A percentile compares a stretch with the other conserved stretches of the same genome.
phyloP scores from a whole-genome alignment of 1,140 invertebrate genomes.

The Trialeurodes vaporariorum region DNA sequence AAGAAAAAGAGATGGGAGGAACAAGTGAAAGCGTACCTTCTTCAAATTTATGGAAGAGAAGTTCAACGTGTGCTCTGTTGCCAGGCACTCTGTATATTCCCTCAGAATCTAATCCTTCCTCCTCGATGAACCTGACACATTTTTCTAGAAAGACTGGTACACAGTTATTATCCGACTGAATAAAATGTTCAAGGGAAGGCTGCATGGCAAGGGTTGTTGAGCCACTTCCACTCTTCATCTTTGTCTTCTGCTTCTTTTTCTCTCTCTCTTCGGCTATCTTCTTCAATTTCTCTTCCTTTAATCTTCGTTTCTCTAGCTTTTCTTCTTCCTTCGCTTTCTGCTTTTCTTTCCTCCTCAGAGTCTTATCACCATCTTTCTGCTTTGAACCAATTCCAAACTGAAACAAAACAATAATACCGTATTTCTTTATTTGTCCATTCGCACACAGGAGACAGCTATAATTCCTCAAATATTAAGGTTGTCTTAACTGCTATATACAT shows the following conservation, averaged over 20 bases:
- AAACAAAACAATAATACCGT: no score
- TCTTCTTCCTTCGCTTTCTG: constrained; percentile 66
- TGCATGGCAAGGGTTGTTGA: constrained; percentile 37
- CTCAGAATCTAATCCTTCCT: constrained; percentile 87
- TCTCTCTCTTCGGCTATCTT: constrained; percentile 57
- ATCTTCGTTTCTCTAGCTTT: constrained; percentile 55
- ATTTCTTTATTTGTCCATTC: no score
- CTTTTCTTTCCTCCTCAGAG: constrained; percentile 52
- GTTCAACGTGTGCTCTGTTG: constrained; percentile 87
- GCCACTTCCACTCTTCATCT: constrained; percentile 37
- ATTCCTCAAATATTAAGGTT: no score
- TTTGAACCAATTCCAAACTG: constrained; percentile 48
- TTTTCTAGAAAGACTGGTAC: constrained; percentile 88
- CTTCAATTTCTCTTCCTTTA: constrained; percentile 60
- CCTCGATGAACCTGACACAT: constrained; percentile 89
- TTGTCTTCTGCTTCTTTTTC: constrained; percentile 59
- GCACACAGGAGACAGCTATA: no score
- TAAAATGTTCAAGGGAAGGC: constrained; percentile 46
- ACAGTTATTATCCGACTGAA: constrained; percentile 65
- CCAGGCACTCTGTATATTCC: constrained; percentile 92
- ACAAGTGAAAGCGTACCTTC: constrained; percentile 58
- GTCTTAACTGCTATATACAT: no score
- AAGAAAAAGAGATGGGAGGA: no score
- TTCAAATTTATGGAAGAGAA: constrained; percentile 80
- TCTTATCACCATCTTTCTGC: constrained; percentile 51